Evolutionary conservation across 1,140 invertebrate genomes (phyloP).

Genomic region (Calliopsis andreniformis): DNA sequence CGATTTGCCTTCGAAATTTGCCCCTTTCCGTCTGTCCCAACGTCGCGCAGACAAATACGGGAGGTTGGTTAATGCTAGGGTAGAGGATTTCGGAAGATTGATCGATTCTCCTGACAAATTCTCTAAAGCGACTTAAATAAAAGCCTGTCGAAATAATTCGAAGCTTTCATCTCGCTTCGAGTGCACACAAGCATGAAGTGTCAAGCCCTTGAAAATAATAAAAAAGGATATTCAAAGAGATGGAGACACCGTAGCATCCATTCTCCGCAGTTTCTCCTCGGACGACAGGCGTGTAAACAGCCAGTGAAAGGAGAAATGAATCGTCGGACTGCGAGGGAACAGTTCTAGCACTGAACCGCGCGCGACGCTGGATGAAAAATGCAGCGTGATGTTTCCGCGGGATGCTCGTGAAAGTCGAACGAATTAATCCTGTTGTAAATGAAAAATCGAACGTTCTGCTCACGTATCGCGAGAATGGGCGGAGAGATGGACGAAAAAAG

Average conservation of each 20-base stretch:
- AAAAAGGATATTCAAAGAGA: too few relatives aligned
- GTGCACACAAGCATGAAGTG: too few relatives aligned
- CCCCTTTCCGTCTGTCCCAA: background rate
- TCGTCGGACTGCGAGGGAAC: background rate
- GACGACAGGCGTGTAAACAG: background rate
- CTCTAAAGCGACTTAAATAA: background rate
- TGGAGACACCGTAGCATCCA: too few relatives aligned
- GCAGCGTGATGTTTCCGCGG: background rate
- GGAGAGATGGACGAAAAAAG: background rate
- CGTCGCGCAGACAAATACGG: background rate
- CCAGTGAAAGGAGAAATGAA: background rate
- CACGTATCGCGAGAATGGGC: background rate
- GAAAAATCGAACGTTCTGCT: conserved; percentile 40
- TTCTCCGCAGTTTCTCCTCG: too few relatives aligned
- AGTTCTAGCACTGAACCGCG: background rate
- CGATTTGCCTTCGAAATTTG: background rate
- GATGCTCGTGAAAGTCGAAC: conserved; percentile 8
- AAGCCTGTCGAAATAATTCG: too few relatives aligned
- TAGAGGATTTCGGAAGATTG: too few relatives aligned
- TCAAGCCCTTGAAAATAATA: too few relatives aligned
- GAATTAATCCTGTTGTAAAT: conserved; percentile 35
- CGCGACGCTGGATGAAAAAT: conserved; percentile 12
- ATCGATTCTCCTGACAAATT: too few relatives aligned
- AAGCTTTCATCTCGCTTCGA: too few relatives aligned
- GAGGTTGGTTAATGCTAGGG: too few relatives aligned